These are phyloP conservation scores for Acheta domesticus DNA, from an alignment of 2,888 invertebrate species.

Conservation along the genomic window DNA sequence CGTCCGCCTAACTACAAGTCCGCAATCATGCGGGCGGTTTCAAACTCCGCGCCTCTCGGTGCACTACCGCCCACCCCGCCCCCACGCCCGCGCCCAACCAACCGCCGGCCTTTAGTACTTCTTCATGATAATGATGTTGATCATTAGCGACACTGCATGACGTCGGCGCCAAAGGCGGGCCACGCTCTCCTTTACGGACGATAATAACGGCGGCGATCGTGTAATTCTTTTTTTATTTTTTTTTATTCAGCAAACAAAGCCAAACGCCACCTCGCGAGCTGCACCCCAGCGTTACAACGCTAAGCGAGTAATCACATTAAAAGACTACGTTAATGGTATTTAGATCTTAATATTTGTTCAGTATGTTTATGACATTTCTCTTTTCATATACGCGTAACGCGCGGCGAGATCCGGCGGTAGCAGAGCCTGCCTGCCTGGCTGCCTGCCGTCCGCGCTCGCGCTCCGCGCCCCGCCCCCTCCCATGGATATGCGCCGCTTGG, in stretches of 20 bases:
- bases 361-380: constrained; percentile 18
- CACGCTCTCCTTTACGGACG: background rate
- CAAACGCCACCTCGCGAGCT: background rate
- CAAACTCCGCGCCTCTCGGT: no score
- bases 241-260: background rate
- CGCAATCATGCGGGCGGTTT: no score
- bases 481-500: constrained; percentile 10
- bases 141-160: constrained; percentile 3
- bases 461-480: background rate
- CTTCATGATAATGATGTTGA: background rate
- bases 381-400: background rate
- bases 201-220: background rate
- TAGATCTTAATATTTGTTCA: constrained; percentile 18
- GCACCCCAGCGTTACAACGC: constrained; percentile 5
- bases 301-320: background rate
- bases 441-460: background rate
- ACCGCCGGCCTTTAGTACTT: no score
- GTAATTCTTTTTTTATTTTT: background rate
- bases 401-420: background rate
- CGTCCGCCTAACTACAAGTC: background rate
- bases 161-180: background rate
- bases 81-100: no score
- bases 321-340: constrained; percentile 18
- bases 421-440: no score
- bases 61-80: no score